Base-by-base conservation (phyloP, 2,797 vertebrate species). In the Parotocinclus haroldoi region DNA sequence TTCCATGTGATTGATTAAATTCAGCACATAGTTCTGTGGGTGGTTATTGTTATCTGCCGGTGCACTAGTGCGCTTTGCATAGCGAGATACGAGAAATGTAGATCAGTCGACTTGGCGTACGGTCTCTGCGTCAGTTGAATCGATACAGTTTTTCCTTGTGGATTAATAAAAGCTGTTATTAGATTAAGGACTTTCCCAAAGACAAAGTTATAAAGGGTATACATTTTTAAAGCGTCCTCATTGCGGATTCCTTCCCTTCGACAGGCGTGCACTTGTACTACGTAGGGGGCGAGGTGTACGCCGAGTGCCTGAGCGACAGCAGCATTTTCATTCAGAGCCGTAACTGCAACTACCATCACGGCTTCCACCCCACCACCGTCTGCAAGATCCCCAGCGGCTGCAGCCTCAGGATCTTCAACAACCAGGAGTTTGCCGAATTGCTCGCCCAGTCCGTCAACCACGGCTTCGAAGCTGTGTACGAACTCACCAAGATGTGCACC, bases 401-500 rank as follows among this genome's bases (percentile, higher is more conserved):
- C 81, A 98, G 95, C 80, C 81, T 98, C 77, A 98, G 97, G 85
- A 98, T 98, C 74, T 98, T 98, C 82, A 98, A 98, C 80, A 98
- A 98, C 76, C 96, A 98, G 81, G 95, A 98, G 84, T 98, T 98
- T 66, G 95, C 96, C 1, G 94, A 96, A 80, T 87, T 98, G 48
- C 78, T 98, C 82, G 95, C 95, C 44, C 95, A 98, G 80, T 98
- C 96, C 0, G 96, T 98, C 82, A 98, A 98, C 87, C 95, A 98
- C 0, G 96, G 96, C 73, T 98, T 98, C 14, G 96, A 98, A 87
- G 96, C 95, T 0, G 96, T 98, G 51, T 98, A 98, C 6, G 96
- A 98, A 88, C 94, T 98, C 77, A 98, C 96, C 4, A 98, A 98
- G 85, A 98, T 98, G 95, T 98, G 96, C 57, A 98, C 95, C 68